These are phyloP conservation scores for Rhipidura dahli DNA, from an alignment of 2,113 vertebrate species.

Conservation along the genomic window DNA sequence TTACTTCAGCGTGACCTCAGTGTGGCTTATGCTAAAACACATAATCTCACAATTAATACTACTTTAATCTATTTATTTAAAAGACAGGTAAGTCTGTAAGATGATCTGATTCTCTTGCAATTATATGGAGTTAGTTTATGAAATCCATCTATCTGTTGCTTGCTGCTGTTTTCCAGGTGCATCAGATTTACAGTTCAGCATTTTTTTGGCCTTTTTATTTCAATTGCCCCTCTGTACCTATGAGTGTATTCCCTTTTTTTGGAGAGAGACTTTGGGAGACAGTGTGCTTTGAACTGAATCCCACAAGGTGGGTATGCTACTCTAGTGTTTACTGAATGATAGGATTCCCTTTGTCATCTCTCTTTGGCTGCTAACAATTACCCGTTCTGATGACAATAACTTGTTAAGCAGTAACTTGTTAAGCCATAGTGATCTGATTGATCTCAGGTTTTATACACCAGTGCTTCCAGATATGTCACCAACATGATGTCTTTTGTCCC, in stretches of 20 bases:
- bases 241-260: not conserved
- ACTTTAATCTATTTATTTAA: not conserved
- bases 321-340: not conserved
- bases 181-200: not conserved
- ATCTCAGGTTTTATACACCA: not conserved
- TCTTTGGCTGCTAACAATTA: not conserved
- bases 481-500: not conserved
- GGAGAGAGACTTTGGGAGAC: not conserved
- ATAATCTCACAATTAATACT: not conserved
- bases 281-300: not conserved
- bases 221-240: not conserved
- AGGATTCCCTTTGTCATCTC: not conserved
- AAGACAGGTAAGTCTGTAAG: not conserved
- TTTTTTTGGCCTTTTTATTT: not conserved
- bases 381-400: not conserved
- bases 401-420: not conserved
- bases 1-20: not conserved
- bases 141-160: not conserved
- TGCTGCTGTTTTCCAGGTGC: not conserved
- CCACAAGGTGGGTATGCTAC: not conserved
- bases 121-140: not conserved
- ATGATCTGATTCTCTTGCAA: not conserved
- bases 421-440: not conserved
- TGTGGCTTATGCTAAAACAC: not conserved
- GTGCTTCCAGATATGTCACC: not conserved